Evolutionary conservation across 2,888 invertebrate genomes (phyloP).

Genomic region (Drosophila maculinotata): DNA sequence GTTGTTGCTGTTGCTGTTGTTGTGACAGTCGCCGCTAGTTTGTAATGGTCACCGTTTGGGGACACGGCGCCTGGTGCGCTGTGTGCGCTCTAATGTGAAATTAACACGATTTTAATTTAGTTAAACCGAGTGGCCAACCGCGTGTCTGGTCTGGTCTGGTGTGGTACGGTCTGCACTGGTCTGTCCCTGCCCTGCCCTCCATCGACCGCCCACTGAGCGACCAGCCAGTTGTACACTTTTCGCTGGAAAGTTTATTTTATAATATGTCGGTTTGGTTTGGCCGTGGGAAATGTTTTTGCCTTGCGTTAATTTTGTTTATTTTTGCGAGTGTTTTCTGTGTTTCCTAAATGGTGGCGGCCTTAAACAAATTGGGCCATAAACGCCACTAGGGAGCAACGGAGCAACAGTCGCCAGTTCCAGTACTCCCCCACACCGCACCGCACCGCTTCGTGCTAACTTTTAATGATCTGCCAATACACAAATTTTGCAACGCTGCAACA

Average conservation of each 20-base stretch:
- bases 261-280: slow-evolving; percentile 62
- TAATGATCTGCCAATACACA: slow-evolving; percentile 57
- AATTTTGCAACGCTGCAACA: slow-evolving; percentile 55
- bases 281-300: slow-evolving; percentile 64
- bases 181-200: slow-evolving; percentile 11
- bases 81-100: slow-evolving; percentile 81
- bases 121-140: slow-evolving; percentile 79
- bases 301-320: slow-evolving; percentile 72
- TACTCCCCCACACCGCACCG: neutral
- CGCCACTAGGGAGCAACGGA: slow-evolving; percentile 26
- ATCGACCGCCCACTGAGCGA: slow-evolving; percentile 7
- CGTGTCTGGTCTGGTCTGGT: slow-evolving; percentile 29
- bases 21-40: slow-evolving; percentile 61
- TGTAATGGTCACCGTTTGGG: slow-evolving; percentile 61
- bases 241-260: slow-evolving; percentile 71
- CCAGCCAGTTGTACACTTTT: slow-evolving; percentile 24
- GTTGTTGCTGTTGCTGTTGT: slow-evolving; percentile 16
- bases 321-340: slow-evolving; percentile 44
- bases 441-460: slow-evolving; percentile 31
- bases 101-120: slow-evolving; percentile 82
- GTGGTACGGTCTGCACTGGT: neutral
- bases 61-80: slow-evolving; percentile 50
- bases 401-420: slow-evolving; percentile 17
- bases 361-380: slow-evolving; percentile 61
- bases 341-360: slow-evolving; percentile 45